Base-by-base conservation (phyloP, 2,888 invertebrate species). In the Atrina japonica region DNA sequence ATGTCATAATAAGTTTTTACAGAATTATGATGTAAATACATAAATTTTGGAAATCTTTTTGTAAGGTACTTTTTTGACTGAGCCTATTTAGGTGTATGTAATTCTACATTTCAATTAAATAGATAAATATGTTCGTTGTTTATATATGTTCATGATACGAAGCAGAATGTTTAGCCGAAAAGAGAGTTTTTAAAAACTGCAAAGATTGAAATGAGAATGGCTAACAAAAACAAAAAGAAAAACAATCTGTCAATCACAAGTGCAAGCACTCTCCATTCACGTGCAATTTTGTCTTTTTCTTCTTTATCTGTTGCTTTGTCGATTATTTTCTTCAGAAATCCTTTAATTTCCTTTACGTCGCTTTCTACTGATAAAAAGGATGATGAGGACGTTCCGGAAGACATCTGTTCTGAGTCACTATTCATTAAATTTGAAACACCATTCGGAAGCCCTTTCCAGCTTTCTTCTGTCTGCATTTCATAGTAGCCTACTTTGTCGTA, bases 211-310 rank as follows among this genome's bases (percentile, higher is more conserved):
- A 87, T 82, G 55, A 88, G 40, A 52, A 89, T 88, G 35, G 86
- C 83, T 25, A 83, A n/a, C 14, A 89, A 77, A 70, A 88, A 89
- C n/a, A 86, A 63, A 67, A 85, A 87, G 82, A 90, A 90, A 70
- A 90, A 89, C n/a, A 89, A 70, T 61, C 90, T 72, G 75, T 90
- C 90, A 5, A 90, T 63, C 18, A 88, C 88, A 18, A 89, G 80
- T 1, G 90, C 88, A 47, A 90, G 86, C 9, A 88, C 75, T 66
- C 88, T 82, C 90, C 90, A 90, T 69, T 90, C 89, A 66, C 84
- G 74, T 5, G 83, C 82, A 25, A 87, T 80, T 53, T 83, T 83
- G 59, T 88, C 86, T 47, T 78, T 79, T 27, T 75, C 75, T 35
- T 88, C 89, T 41, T 82, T 83, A n/a, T 86, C 83, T 2, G 75